Conservation (phyloP, 1,140 invertebrate genomes). For the Drusus annulatus region DNA sequence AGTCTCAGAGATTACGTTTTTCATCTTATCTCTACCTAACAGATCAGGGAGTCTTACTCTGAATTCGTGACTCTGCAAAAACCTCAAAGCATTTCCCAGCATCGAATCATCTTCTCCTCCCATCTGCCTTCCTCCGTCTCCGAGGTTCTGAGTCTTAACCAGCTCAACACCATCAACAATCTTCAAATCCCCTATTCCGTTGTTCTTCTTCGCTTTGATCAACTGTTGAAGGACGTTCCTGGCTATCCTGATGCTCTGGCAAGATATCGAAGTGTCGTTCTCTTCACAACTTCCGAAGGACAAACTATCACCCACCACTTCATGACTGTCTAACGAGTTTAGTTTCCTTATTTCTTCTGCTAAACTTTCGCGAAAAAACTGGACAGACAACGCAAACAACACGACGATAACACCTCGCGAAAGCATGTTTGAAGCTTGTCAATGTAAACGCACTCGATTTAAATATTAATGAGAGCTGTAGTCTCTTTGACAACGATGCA, state of each 20-base stretch:
- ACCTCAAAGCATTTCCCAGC: slow-evolving; percentile 75
- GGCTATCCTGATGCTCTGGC: slow-evolving; percentile 69
- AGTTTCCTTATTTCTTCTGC: slow-evolving; percentile 36
- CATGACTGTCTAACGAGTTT: slow-evolving; percentile 47
- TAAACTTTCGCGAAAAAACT: background rate
- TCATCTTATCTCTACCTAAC: slow-evolving; percentile 69
- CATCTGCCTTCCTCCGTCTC: slow-evolving; percentile 68
- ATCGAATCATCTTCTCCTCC: slow-evolving; percentile 72
- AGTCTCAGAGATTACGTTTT: slow-evolving; percentile 64
- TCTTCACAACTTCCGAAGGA: slow-evolving; percentile 57
- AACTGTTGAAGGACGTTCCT: slow-evolving; percentile 68
- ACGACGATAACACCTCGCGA: slow-evolving; percentile 5
- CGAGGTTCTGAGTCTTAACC: slow-evolving; percentile 69
- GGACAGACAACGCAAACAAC: slow-evolving; percentile 16
- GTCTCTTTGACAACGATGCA: background rate
- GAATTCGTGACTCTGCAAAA: slow-evolving; percentile 79
- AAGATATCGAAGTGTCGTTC: slow-evolving; percentile 67
- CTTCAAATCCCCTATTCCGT: slow-evolving; percentile 66
- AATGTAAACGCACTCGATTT: background rate
- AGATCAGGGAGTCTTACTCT: slow-evolving; percentile 79
- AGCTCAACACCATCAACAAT: slow-evolving; percentile 77
- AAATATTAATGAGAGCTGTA: slow-evolving; percentile 23
- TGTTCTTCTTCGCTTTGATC: slow-evolving; percentile 62
- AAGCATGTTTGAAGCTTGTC: background rate
- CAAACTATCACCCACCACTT: slow-evolving; percentile 36